Evolutionary conservation across 2,113 vertebrate genomes (phyloP).

Genomic region (Cinclus mexicanus): DNA sequence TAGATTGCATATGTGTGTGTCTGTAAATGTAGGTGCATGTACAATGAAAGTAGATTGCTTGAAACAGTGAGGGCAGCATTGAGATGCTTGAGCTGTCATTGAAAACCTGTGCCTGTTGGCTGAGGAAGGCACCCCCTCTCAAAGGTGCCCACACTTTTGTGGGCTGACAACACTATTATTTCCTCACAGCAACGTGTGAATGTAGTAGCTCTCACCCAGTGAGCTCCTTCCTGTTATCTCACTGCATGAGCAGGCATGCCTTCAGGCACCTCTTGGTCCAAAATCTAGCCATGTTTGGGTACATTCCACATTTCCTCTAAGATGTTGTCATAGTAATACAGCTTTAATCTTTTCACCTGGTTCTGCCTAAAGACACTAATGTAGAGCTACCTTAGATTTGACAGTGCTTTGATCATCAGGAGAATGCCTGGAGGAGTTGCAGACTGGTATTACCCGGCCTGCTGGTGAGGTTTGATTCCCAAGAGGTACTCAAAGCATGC

Average conservation of each 20-base stretch:
- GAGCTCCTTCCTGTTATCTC: not conserved
- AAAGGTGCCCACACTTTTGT: not conserved
- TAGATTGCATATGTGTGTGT: not conserved
- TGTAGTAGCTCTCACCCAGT: not conserved
- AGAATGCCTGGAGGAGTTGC: not conserved
- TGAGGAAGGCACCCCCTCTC: not conserved
- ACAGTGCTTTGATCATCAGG: not conserved
- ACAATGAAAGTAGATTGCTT: not conserved
- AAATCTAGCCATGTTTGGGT: not conserved
- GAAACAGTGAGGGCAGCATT: not conserved
- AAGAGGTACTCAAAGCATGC: not conserved
- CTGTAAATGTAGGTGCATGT: accelerated
- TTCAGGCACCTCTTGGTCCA: not conserved
- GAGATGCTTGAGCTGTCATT: not conserved
- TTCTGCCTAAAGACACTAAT: not conserved
- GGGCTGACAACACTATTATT: not conserved
- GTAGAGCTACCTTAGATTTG: not conserved
- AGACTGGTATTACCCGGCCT: not conserved
- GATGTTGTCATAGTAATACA: not conserved
- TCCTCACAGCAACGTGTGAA: not conserved
- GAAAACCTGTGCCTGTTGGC: not conserved
- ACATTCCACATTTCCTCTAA: not conserved
- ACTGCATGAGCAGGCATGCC: not conserved
- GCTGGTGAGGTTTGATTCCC: not conserved
- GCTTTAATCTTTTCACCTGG: not conserved